Evolutionary conservation across 1,140 invertebrate species (phyloP).

Genomic region (Temnothorax curvispinosus): DNA sequence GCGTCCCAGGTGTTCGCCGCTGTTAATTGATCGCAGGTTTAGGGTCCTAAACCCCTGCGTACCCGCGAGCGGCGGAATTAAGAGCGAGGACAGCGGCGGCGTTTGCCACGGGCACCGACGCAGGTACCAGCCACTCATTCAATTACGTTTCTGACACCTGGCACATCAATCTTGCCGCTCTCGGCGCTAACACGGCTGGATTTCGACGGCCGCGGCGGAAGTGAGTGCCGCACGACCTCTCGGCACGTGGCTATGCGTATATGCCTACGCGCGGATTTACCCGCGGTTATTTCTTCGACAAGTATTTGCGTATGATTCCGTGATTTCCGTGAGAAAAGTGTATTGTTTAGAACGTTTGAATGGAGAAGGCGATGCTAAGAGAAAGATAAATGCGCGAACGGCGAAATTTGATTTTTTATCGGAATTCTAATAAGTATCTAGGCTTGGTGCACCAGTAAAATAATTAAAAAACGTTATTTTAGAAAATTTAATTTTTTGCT

Average conservation of each 20-base stretch:
- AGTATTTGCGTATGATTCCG: neutral
- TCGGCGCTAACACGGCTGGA: conserved; percentile 71
- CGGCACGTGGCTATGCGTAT: conserved; percentile 60
- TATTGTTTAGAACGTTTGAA: neutral
- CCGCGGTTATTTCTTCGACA: neutral
- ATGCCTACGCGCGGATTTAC: neutral
- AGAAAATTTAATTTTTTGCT: neutral
- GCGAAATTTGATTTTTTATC: neutral
- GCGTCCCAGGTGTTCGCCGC: conserved; percentile 79
- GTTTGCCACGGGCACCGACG: conserved; percentile 78
- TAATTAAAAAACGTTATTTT: neutral
- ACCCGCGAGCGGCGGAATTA: conserved; percentile 79
- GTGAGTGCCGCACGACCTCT: conserved; percentile 48
- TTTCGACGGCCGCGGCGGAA: conserved; percentile 70
- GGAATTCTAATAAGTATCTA: neutral
- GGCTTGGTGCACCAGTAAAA: neutral
- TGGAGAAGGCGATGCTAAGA: neutral
- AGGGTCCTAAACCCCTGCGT: conserved; percentile 65
- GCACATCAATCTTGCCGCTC: conserved; percentile 81
- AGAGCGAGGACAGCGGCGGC: conserved; percentile 80
- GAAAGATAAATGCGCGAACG: neutral
- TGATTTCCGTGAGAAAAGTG: neutral
- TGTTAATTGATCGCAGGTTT: conserved; percentile 83
- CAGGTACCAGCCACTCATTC: conserved; percentile 81
- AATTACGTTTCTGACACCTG: conserved; percentile 83